Evolutionary conservation across 2,113 vertebrate genomes (phyloP).

Genomic region (Neotragus pygmaeus): DNA sequence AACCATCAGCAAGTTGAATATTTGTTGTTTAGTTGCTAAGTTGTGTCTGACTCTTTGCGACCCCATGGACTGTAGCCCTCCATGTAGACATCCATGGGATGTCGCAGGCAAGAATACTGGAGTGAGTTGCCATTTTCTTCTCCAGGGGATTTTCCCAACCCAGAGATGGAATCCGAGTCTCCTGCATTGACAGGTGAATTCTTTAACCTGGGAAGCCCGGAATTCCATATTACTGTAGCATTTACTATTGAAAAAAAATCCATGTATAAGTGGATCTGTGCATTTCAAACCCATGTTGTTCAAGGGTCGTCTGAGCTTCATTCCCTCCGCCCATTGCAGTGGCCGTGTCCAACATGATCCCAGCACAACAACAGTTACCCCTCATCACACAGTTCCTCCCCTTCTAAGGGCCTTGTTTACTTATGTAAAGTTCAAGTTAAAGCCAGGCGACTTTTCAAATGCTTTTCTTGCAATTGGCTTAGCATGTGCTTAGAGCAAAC

Average conservation of each 20-base stretch:
- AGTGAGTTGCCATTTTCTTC: background rate
- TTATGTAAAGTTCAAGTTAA: background rate
- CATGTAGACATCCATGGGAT: background rate
- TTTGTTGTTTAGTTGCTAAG: background rate
- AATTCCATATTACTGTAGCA: background rate
- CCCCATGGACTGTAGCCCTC: background rate
- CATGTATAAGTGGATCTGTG: background rate
- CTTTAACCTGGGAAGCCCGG: background rate
- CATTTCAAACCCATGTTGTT: background rate
- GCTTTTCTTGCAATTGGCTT: background rate
- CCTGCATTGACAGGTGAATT: background rate
- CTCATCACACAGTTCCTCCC: background rate
- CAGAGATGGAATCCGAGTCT: background rate
- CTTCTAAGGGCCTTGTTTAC: background rate
- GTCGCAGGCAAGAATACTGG: background rate
- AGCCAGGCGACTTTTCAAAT: background rate
- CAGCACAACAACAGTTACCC: background rate
- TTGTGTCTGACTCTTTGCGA: background rate
- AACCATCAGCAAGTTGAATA: background rate
- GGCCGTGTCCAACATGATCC: background rate
- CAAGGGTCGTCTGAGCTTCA: background rate
- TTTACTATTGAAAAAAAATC: background rate
- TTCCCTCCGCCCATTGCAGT: background rate
- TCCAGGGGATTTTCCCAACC: background rate
- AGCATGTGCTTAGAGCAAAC: background rate